phyloP scores from a whole-genome alignment of 2,888 invertebrate species.

The Euzetes globulus region DNA sequence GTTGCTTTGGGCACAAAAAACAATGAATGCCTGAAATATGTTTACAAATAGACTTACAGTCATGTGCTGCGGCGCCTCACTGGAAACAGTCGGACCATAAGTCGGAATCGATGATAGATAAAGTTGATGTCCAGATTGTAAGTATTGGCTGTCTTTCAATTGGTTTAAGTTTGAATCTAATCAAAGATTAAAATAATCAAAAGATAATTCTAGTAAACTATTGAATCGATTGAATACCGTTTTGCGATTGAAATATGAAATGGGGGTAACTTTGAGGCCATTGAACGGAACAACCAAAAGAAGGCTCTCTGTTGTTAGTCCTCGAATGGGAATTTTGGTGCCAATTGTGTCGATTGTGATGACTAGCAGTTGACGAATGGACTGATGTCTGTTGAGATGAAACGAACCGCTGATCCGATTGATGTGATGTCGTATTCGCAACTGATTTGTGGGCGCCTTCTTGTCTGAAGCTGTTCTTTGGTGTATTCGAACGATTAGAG shows the following conservation, averaged over 20 bases:
- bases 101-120: background rate
- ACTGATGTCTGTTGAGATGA: slow-evolving; percentile 7
- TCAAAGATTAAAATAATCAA: background rate
- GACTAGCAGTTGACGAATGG: slow-evolving; percentile 3
- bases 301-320: background rate
- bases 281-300: background rate
- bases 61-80: background rate
- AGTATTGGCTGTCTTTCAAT: background rate
- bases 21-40: background rate
- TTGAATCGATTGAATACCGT: background rate
- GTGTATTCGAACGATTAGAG: background rate
- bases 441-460: too few relatives aligned
- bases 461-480: background rate
- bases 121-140: background rate
- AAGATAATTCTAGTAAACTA: background rate
- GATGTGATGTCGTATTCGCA: background rate
- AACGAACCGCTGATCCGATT: background rate
- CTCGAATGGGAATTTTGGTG: slow-evolving; percentile 1
- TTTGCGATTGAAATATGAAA: background rate
- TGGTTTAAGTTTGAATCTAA: background rate
- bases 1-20: background rate
- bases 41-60: background rate
- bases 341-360: slow-evolving; percentile 8
- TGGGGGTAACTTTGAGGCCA: background rate
- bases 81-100: background rate